Evolutionary conservation across 2,888 invertebrate genomes (phyloP).

Genomic region (Netelia melanura): DNA sequence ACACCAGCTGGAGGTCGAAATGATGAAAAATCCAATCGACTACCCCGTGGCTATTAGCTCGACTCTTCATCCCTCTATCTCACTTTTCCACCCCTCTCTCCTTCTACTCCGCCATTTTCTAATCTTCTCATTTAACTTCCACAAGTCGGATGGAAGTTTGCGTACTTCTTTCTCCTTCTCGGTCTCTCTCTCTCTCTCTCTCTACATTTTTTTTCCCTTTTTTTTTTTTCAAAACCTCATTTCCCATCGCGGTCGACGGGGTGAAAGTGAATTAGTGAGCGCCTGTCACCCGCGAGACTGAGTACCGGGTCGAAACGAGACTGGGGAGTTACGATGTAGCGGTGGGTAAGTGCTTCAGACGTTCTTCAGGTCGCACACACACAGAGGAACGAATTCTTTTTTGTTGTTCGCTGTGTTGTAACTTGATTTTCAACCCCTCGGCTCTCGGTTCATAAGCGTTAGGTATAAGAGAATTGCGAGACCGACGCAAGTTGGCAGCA

Average conservation of each 20-base stretch:
- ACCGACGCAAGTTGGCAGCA: neutral
- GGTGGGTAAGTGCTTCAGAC: constrained; percentile 41
- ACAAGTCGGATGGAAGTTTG: constrained; percentile 19
- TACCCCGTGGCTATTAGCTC: neutral
- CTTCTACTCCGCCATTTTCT: neutral
- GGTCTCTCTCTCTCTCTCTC: neutral
- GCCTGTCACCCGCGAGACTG: neutral
- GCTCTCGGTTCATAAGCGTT: neutral
- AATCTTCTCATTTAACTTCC: neutral
- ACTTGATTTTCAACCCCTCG: constrained; percentile 50
- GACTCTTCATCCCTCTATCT: neutral
- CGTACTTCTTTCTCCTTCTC: neutral
- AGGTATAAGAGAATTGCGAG: neutral
- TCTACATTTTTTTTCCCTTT: neutral
- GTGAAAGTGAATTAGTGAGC: constrained; percentile 54
- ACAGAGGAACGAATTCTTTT: constrained; percentile 8
- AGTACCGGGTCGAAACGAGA: neutral
- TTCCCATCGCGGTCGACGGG: constrained; percentile 14
- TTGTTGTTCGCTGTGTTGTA: constrained; percentile 28
- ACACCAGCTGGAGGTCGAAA: constrained; percentile 10
- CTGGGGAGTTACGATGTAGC: neutral
- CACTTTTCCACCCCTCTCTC: neutral
- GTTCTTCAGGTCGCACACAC: constrained; percentile 10
- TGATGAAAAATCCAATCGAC: constrained; percentile 19
- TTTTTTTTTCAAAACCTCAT: constrained; percentile 5